Percentiles rank a stretch among this genome's conserved stretches.
These are phyloP conservation scores for Grallaria varia DNA, from an alignment of 2,113 vertebrate genomes.

Conservation along the genomic window DNA sequence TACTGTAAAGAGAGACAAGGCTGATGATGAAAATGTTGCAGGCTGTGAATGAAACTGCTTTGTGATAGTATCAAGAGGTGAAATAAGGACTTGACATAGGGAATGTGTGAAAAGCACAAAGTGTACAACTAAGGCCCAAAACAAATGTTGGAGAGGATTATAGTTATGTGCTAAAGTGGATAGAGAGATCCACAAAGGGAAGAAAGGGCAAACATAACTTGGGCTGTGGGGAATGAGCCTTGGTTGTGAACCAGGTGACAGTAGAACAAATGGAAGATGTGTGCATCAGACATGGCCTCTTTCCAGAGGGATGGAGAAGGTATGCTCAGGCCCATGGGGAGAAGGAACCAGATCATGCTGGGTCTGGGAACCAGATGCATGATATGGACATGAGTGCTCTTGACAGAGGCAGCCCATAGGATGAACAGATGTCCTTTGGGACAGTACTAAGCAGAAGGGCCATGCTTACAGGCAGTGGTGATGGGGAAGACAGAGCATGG, in stretches of 20 bases:
- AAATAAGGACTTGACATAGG: neutral
- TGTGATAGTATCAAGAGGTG: neutral
- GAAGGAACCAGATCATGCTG: neutral
- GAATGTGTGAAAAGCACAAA: neutral
- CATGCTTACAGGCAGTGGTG: fast-evolving
- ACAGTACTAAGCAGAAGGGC: neutral
- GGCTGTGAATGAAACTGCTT: neutral
- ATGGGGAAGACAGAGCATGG: neutral
- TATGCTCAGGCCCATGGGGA: neutral
- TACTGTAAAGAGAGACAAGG: neutral
- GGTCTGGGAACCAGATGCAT: neutral
- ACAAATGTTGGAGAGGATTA: neutral
- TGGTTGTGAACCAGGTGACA: neutral
- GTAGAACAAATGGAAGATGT: neutral
- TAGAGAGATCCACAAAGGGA: neutral
- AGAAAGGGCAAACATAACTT: neutral
- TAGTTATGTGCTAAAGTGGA: fast-evolving
- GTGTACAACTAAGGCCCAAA: neutral
- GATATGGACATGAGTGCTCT: fast-evolving
- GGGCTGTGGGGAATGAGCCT: neutral
- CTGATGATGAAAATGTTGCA: neutral
- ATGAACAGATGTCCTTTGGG: neutral
- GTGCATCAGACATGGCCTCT: neutral
- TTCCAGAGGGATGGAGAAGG: neutral
- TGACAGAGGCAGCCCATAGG: neutral